Conservation (phyloP, 2,113 vertebrate genomes). For the Grammomys dolichurus region DNA sequence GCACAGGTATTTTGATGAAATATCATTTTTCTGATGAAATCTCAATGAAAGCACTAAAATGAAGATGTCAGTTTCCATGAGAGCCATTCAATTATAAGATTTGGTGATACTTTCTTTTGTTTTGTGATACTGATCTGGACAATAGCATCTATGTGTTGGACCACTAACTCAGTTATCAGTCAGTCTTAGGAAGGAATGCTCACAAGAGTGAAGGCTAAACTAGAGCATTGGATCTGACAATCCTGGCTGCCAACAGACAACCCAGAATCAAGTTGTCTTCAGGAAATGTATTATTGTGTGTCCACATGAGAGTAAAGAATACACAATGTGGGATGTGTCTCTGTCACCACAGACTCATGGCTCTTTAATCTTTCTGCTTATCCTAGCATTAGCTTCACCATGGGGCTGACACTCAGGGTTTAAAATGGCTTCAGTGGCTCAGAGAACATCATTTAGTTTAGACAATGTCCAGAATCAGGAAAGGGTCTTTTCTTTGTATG, state of each 20-base stretch:
- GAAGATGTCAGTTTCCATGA: neutral
- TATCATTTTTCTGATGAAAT: neutral
- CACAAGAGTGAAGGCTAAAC: neutral
- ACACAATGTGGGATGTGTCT: neutral
- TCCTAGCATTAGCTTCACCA: neutral
- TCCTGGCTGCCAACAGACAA: neutral
- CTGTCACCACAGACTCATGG: neutral
- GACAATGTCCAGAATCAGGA: neutral
- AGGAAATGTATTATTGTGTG: neutral
- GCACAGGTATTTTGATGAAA: neutral
- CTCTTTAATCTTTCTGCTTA: neutral
- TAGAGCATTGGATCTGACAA: neutral
- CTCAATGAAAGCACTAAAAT: neutral
- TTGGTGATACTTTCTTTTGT: neutral
- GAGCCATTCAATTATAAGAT: neutral
- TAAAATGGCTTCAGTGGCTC: neutral
- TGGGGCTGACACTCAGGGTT: neutral
- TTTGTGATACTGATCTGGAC: neutral
- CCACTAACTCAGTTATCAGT: neutral
- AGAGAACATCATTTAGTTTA: neutral
- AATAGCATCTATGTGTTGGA: neutral
- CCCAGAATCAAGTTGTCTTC: neutral
- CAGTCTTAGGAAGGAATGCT: neutral
- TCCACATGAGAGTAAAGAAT: neutral
- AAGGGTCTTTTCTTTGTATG: neutral